Evolutionary conservation across 2,797 vertebrate genomes (phyloP), one percentile per base, ranked within the genome.

Genomic region (Falco berigora): DNA sequence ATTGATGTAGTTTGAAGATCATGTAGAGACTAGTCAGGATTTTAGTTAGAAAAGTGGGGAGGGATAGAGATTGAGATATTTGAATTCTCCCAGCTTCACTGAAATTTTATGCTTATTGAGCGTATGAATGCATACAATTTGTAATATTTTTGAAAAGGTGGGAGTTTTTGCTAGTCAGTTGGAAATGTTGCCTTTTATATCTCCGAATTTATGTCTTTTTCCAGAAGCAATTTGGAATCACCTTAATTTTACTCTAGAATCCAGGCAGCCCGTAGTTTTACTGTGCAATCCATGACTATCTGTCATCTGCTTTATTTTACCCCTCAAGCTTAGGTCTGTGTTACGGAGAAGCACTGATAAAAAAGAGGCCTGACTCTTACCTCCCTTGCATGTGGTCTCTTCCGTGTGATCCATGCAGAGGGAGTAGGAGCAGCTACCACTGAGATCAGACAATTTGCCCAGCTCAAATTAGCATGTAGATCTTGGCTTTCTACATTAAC

Each of bases 1-100:
- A 95, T 91, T 98, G 97, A 97, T 97, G 97, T 96, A 86, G 92
- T 97, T 95, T 97, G 92, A 97, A 95, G 95, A 95, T 81, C 64
- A 44, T 63, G 73, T 87, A 87, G 84, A 94, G 73, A 73, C 87
- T 92, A 96, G 77, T 92, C 64, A 94, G 82, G 63, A 81, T 94
- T 96, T 96, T 91, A 84, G 74, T 73, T 58, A 91, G 55, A 94
- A 53, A 95, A 71, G 68, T 72, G 56, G 30, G 44, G 73, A 47
- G 52, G 32, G 86, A 75, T 53, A 66, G 47, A 22, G 44, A 36
- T 46, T 55, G 55, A 92, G 86, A n/a, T 82, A 69, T 18, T 93
- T 47, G 59, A 91, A 50, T 82, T 90, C 56, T 93, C 53, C 28
- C 25, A 64, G 59, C 72, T 83, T 93, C 59, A 66, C 66, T 94